These are phyloP conservation scores for Tuberolachnus salignus DNA, from an alignment of 2,888 invertebrate genomes.

Conservation along the genomic window DNA sequence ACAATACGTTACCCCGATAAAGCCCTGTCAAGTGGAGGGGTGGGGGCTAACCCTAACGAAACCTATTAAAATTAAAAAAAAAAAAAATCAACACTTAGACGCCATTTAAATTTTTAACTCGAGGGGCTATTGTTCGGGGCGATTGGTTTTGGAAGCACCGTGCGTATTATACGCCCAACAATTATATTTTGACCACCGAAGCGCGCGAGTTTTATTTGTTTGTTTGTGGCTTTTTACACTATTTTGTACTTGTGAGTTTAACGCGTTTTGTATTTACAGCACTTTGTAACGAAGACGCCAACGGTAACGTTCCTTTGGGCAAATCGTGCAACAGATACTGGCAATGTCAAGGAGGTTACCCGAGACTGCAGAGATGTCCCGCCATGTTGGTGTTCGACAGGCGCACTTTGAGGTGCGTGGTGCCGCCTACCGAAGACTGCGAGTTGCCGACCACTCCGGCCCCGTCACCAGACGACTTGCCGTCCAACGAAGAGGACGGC, in stretches of 20 bases:
- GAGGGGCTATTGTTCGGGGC: no score
- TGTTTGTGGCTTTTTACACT: no score
- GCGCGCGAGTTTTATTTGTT: background rate
- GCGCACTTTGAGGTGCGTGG: slow-evolving; percentile 81
- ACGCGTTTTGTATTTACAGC: slow-evolving; percentile 67
- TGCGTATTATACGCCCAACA: no score
- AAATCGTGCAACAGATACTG: slow-evolving; percentile 93
- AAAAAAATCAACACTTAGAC: no score
- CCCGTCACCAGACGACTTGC: slow-evolving; percentile 67
- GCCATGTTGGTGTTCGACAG: slow-evolving; percentile 89
- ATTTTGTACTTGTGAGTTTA: no score
- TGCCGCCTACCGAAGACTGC: slow-evolving; percentile 88
- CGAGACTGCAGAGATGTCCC: slow-evolving; percentile 86
- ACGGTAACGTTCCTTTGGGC: slow-evolving; percentile 88
- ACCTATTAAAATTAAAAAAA: no score
- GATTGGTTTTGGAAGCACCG: no score
- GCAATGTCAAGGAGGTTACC: slow-evolving; percentile 93
- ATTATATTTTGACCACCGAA: no score
- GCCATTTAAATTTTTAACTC: no score
- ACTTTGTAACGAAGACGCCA: slow-evolving; percentile 87
- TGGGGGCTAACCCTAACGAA: no score
- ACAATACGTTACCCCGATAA: no score
- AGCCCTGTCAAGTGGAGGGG: no score
- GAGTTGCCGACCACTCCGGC: slow-evolving; percentile 81
- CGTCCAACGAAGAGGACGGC: slow-evolving; percentile 60